Base-by-base conservation (phyloP, 2,888 invertebrate genomes). In the Cosmia trapezina region DNA sequence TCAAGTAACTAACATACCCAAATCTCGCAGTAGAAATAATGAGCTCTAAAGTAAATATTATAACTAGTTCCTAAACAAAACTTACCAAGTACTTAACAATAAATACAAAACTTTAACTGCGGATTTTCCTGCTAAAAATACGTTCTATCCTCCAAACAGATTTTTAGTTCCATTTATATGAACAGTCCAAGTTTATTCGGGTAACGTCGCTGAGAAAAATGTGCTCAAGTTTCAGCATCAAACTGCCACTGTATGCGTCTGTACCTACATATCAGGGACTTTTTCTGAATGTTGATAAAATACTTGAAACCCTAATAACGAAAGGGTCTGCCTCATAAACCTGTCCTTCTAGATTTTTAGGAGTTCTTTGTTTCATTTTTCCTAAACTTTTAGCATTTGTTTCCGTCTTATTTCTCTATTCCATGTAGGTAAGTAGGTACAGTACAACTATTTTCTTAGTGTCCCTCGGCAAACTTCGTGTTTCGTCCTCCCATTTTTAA, bases 171-270 rank as follows among this genome's bases (percentile, higher is more conserved):
- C 64, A 65, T 68, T 77, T 57, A 57, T 57, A 57, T 61, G 51
- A 61, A 64, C 14, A 57, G 56, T 68, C 77, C 33, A 22, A 61
- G 63, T 78, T 67, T 77, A 65, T 68, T 78, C 22, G 17, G 43
- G 64, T 62, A 59, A 62, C 47, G 37, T 69, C 65, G 37, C 45
- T 6, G 41, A n/a, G 53, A 68, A 53, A 69, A 76, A 76, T 64
- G 62, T 59, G 62, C 56, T 57, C 43, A 74, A 71, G 69, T 53
- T 72, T 69, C 6, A 61, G 60, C 14, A 63, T 45, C 69, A 54
- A 62, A 62, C 57, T 59, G 43, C 51, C 51, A 51, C n/a, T 51
- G n/a, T 12, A 11, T n/a, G n/a, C 51, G 11, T 51, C 11, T 51
- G 19, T n/a, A 51, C 37, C 37, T 37, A 37, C 22, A 22, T 51